Evolutionary conservation across 2,797 vertebrate species (phyloP), one percentile per base, ranked within the genome.

Genomic region (Crax fasciolata): DNA sequence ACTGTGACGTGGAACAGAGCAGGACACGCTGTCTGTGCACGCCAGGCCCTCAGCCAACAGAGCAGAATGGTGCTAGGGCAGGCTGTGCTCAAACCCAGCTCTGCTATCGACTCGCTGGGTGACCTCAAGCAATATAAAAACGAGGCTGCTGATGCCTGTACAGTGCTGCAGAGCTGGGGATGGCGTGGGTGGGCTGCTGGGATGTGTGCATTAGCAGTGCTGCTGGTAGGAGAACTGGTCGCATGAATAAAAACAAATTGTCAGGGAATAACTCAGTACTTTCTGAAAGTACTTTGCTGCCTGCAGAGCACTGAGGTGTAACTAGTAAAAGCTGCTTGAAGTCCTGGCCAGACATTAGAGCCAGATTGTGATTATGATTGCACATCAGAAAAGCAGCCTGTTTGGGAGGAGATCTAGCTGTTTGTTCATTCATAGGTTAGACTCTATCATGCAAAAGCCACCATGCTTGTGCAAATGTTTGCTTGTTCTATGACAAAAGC

Each of bases 1-100:
- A 6, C 15, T 6, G 24, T 4, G 11, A 27, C 17, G 18, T 1
- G 5, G 35, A 32, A 28, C 46, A 66, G 70, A 83, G 38, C 16
- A 32, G 0, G 0, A 28, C 20, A 6, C 38, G 4, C 0, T 17
- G 21, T 4, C 46, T 32, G 24, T 43, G 25, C 2, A 0, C 15
- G 3, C 54, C 6, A 2, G 24, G 78, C n/a, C 19, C 0, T 0
- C 23, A 38, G 38, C 24, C 28, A 61, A 2, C 7, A 49, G 54
- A 63, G 39, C 5, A 10, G 28, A 30, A 14, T 6, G 27, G 30
- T 0, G 9, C 25, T 68, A 23, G 38, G 54, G 27, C 3, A 2
- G 48, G 19, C 57, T 32, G 9, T 32, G 48, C 55, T 86, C 38
- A 55, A 77, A 6, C 24, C 65, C 48, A 7, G 24, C 28, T 82